Base-by-base conservation (phyloP, 1,140 invertebrate species). In the Orchesella cincta region DNA sequence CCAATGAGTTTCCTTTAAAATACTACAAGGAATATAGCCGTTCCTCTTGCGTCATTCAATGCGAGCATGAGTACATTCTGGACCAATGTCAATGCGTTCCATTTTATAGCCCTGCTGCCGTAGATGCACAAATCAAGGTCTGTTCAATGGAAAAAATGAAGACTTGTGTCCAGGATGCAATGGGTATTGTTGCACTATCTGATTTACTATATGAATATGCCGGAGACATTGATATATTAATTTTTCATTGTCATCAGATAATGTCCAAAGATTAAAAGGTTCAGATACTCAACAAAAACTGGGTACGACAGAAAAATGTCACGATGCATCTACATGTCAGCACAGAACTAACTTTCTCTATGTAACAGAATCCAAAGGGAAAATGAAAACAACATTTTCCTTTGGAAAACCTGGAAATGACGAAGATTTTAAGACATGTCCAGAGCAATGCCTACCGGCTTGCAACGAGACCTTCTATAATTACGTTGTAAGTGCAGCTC, bases 1-100 rank as follows among this genome's bases (percentile, higher is more conserved):
- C 64, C 0, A 78, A 82, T 62, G 80, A 83, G 62, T 77, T 79
- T 36, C 46, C 34, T 16, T 46, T 83, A 5, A 75, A 57, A n/a
- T 76, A 82, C 73, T 79, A 83, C 67, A 79, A 81, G 29, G 75
- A 82, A 8, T 83, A 83, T 75, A 78, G 75, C 28, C 73, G 80
- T 46, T 80, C 76, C 29, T 75, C 76, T 3, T 82, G 81, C 64
- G 81, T 81, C 0, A 70, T 81, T 12, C 80, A 81, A 51, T 81
- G 78, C 71, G 80, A 82, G 74, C 78, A 54, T n/a, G 77, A 79
- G 52, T 82, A 75, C 33, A 76, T 82, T 8, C 18, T 73, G 26
- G 14, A 71, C 0, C 16, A 64, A 54, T 81, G 80, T 39, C 18
- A 74, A 31, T 81, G 80, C 36, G 74, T 80, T 51, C 80, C 80